Conservation (phyloP, 2,797 vertebrate genomes). For the Pogoniulus pusillus region DNA sequence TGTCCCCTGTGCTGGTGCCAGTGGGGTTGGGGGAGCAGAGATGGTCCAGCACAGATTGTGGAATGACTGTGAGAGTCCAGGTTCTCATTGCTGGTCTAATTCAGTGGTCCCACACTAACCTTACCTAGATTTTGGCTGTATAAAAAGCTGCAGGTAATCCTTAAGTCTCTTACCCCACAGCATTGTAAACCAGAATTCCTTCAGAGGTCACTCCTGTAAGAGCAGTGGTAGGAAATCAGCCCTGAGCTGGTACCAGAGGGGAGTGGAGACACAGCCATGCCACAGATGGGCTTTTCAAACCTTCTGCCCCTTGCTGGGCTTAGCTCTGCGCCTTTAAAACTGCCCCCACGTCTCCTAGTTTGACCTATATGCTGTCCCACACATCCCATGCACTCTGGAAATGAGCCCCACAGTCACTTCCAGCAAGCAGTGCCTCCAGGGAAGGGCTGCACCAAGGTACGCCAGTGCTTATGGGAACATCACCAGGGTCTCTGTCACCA, state of each 20-base stretch:
- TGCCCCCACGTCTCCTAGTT: background rate
- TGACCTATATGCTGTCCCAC: background rate
- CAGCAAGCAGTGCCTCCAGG: background rate
- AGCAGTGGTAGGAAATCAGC: background rate
- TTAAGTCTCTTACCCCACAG: background rate
- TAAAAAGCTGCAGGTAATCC: background rate
- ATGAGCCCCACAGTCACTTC: background rate
- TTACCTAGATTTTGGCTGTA: background rate
- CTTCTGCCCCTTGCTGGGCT: background rate
- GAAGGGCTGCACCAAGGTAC: background rate
- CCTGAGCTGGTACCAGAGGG: background rate
- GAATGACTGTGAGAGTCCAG: background rate
- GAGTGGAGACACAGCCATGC: background rate
- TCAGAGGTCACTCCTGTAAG: background rate
- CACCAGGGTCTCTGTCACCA: background rate
- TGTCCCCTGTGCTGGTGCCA: background rate
- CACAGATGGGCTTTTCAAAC: background rate
- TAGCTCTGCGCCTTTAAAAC: background rate
- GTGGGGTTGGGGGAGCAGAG: fast-evolving
- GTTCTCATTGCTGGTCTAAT: background rate
- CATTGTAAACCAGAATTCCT: background rate
- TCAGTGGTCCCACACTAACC: background rate
- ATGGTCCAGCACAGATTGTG: background rate
- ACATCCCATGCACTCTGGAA: background rate
- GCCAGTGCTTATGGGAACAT: fast-evolving